A percentile compares a stretch with the other conserved stretches of the same genome.
These are phyloP conservation scores for Seriola quinqueradiata DNA, from an alignment of 2,113 vertebrate genomes.

Conservation along the genomic window DNA sequence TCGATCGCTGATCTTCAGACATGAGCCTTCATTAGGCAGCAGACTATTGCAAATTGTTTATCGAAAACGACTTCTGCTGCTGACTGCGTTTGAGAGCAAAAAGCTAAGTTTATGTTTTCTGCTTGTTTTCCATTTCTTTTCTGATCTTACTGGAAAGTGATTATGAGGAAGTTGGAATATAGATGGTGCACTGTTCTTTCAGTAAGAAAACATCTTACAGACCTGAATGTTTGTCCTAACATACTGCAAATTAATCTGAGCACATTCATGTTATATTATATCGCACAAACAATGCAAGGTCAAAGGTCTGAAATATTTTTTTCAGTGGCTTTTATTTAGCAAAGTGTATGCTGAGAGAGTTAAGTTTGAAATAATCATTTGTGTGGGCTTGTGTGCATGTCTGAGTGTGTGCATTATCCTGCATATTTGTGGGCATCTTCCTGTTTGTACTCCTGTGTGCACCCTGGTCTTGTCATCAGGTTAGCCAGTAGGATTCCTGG, in stretches of 20 bases:
- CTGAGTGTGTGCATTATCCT: slow-evolving; percentile 4
- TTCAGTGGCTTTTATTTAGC: not conserved
- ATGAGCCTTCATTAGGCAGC: slow-evolving; percentile 71
- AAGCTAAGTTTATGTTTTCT: slow-evolving; percentile 19
- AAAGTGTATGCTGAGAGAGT: slow-evolving; percentile 2
- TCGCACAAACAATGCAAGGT: not conserved
- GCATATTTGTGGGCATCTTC: slow-evolving; percentile 25
- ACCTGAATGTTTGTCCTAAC: not conserved
- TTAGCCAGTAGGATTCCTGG: slow-evolving; percentile 65
- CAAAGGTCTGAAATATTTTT: not conserved
- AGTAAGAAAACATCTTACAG: slow-evolving; percentile 2
- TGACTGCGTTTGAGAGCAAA: slow-evolving; percentile 25
- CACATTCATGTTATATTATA: not conserved
- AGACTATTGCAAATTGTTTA: slow-evolving; percentile 32
- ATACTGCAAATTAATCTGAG: not conserved
- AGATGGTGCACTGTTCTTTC: slow-evolving; percentile 8
- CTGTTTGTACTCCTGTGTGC: slow-evolving; percentile 38
- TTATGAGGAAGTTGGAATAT: slow-evolving; percentile 7
- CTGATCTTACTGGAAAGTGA: slow-evolving; percentile 16
- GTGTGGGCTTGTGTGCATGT: slow-evolving; percentile 4
- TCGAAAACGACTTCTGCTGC: slow-evolving; percentile 39
- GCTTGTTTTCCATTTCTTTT: slow-evolving; percentile 23
- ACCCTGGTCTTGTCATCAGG: slow-evolving; percentile 64
- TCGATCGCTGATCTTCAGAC: slow-evolving; percentile 74
- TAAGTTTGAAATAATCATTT: slow-evolving; percentile 13